Evolutionary conservation across 2,888 invertebrate genomes (phyloP), one percentile per base, ranked within the genome.

Genomic region (Aphodius granarius): DNA sequence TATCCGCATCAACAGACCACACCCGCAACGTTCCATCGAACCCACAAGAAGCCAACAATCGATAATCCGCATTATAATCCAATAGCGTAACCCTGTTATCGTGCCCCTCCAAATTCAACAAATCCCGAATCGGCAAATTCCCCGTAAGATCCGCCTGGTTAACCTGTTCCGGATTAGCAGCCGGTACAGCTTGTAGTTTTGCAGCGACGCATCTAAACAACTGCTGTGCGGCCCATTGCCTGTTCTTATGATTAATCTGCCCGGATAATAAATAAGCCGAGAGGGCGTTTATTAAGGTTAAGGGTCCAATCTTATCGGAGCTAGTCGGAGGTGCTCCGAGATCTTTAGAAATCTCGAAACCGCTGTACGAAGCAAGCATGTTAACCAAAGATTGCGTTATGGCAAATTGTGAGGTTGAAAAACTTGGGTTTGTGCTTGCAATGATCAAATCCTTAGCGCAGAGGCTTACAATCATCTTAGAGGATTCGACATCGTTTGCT

Each of bases 211-310:
- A 88, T 80, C 87, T 86, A 81, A 90, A 90, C 78, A 92, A 84
- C 83, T 91, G 91, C 78, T 90, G 89, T 0, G 89, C 88, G 0
- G 91, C 91, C 92, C 92, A 92, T 82, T 91, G 90, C 43, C 91
- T 87, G 79, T 89, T 88, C 21, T 84, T 84, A 15, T 88, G 85
- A 65, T 88, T 86, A n/a, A 91, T 85, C 71, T 88, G 86, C 18
- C 87, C 87, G 0, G 91, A 91, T 77, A 92, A 84, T 13, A 91
- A 87, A 83, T 90, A 91, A 0, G 91, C 90, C 3, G 91, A 88
- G 71, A 92, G 83, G 4, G 91, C 90, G 83, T 92, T 91, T 63
- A 91, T 89, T 65, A 92, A 84, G 75, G 89, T 88, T 64, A 91
- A 84, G 1, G 89, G 88, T 63, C 86, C 84, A 0, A 23, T 75